A percentile compares a stretch with the other conserved stretches of the same genome.
phyloP scores from a whole-genome alignment of 2,888 invertebrate species.

The Nemoura dubitans region DNA sequence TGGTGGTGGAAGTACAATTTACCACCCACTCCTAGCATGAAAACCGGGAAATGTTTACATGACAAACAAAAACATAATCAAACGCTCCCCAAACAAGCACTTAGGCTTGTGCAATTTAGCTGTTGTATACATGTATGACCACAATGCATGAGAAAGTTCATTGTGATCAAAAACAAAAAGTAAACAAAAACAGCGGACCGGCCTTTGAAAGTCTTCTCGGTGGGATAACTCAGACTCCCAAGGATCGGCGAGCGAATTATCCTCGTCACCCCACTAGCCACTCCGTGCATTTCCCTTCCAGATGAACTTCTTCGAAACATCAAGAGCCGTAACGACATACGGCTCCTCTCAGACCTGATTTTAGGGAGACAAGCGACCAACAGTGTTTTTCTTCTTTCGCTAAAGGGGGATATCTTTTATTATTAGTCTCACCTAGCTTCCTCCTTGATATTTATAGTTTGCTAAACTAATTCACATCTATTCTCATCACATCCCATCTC shows the following conservation, averaged over 20 bases:
- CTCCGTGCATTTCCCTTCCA: not conserved
- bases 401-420: not conserved
- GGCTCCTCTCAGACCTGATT: not conserved
- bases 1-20: no score
- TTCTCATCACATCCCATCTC: not conserved
- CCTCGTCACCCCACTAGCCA: not conserved
- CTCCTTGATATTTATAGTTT: slow-evolving; percentile 12
- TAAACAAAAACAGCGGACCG: not conserved
- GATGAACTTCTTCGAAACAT: not conserved
- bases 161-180: not conserved
- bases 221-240: not conserved
- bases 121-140: no score
- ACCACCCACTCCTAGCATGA: no score
- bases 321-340: not conserved
- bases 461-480: slow-evolving; percentile 3
- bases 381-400: not conserved
- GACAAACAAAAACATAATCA: no score
- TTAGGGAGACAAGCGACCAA: not conserved
- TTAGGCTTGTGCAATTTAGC: no score
- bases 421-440: not conserved
- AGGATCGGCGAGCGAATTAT: not conserved
- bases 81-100: no score
- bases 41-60: no score
- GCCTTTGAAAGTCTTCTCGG: not conserved
- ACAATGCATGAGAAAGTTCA: not conserved